Conservation (phyloP, 2,888 invertebrate species). For the Lepidochitona cinerea region DNA sequence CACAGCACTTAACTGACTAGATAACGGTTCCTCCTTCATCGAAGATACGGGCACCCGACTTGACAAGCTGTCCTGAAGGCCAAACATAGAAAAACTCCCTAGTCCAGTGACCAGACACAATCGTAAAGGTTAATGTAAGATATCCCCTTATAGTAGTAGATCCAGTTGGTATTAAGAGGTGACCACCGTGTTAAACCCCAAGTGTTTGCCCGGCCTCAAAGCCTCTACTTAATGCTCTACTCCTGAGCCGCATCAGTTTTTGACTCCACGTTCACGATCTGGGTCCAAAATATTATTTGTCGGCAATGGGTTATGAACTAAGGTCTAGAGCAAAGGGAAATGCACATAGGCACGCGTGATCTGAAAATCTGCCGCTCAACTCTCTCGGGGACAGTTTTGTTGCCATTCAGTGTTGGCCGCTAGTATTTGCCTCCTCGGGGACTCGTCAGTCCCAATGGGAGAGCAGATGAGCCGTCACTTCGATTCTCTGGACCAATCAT, state of each 20-base stretch:
- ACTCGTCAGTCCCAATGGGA: neutral
- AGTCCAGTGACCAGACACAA: neutral
- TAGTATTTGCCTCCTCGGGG: neutral
- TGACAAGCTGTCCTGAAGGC: constrained; percentile 28
- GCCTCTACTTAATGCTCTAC: neutral
- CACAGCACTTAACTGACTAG: constrained; percentile 54
- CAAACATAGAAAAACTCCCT: constrained; percentile 41
- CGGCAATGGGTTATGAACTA: constrained; percentile 7
- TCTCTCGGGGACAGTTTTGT: neutral
- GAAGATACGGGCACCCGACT: constrained; percentile 21
- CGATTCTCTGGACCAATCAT: neutral
- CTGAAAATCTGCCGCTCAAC: neutral
- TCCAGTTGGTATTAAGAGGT: neutral
- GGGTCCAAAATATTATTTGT: constrained; percentile 1
- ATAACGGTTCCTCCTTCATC: constrained; percentile 63
- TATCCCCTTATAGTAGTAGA: too few relatives aligned
- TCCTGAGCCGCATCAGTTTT: neutral
- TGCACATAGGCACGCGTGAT: neutral
- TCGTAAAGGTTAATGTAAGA: too few relatives aligned
- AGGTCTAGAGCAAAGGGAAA: neutral
- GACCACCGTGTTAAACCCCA: neutral
- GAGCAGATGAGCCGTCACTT: neutral
- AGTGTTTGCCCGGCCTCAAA: neutral
- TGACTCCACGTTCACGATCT: neutral
- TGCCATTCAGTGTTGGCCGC: neutral